These are phyloP conservation scores for Phrynocephalus vlangalii DNA, from an alignment of 2,797 vertebrate species.

Conservation along the genomic window DNA sequence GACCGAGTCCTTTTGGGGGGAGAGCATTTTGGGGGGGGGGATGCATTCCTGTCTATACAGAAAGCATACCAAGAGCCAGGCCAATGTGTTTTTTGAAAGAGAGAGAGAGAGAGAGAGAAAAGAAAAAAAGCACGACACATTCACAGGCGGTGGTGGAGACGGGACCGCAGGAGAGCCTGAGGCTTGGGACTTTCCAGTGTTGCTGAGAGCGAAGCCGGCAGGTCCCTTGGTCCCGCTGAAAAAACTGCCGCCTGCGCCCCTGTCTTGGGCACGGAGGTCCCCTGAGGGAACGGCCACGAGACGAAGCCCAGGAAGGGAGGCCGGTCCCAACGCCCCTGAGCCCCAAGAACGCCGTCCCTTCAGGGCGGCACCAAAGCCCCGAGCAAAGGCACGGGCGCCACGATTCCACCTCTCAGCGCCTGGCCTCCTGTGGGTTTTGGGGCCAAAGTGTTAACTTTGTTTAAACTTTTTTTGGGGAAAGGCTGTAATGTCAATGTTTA, in stretches of 20 bases:
- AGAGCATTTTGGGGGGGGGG: too few species aligned
- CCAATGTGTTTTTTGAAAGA: too few species aligned
- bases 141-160: not conserved
- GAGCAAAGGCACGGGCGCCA: conserved; percentile 14
- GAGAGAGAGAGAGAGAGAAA: too few species aligned
- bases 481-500: conserved; percentile 57
- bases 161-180: not conserved
- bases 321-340: conserved; percentile 8
- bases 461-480: conserved; percentile 10
- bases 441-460: conserved; percentile 45
- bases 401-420: conserved; percentile 30
- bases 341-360: not conserved
- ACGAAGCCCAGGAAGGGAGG: conserved; percentile 22
- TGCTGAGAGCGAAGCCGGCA: too few species aligned
- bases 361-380: conserved; percentile 25
- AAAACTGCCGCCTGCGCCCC: too few species aligned
- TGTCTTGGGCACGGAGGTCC: not conserved
- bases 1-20: too few species aligned
- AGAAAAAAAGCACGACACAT: not conserved
- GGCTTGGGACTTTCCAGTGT: too few species aligned
- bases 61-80: too few species aligned
- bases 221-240: too few species aligned
- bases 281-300: conserved; percentile 10
- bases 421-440: conserved; percentile 34
- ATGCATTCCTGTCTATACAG: too few species aligned